A percentile compares a stretch with the other conserved stretches of the same genome.
Evolutionary conservation across 1,140 invertebrate species (phyloP).

Genomic region (Drosophila pruinosa): DNA sequence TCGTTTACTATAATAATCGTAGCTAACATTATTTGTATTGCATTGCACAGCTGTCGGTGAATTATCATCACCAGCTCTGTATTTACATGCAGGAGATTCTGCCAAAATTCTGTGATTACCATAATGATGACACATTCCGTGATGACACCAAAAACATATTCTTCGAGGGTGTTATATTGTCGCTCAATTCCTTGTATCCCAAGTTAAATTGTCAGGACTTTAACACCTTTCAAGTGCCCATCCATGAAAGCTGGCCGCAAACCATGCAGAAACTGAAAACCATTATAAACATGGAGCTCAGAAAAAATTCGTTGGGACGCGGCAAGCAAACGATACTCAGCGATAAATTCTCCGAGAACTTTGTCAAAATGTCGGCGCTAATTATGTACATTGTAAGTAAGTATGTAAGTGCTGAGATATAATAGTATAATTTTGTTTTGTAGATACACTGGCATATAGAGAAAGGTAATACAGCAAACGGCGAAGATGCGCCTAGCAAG

Average conservation of each 20-base stretch:
- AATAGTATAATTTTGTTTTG: not conserved
- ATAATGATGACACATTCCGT: conserved; percentile 49
- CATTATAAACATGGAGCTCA: conserved; percentile 64
- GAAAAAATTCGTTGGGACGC: conserved; percentile 27
- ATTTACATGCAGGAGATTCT: conserved; percentile 63
- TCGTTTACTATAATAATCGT: not conserved
- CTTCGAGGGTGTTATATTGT: conserved; percentile 47
- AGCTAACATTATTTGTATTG: not conserved
- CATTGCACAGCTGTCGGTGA: conserved; percentile 54
- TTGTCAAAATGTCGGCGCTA: conserved; percentile 64
- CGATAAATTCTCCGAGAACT: conserved; percentile 45
- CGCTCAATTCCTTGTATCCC: conserved; percentile 58
- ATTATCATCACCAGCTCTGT: conserved; percentile 67
- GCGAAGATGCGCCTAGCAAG: conserved; percentile 41
- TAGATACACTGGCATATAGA: conserved; percentile 57
- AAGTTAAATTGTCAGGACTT: conserved; percentile 46
- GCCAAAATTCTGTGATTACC: conserved; percentile 60
- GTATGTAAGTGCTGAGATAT: not conserved
- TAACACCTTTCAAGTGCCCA: conserved; percentile 47
- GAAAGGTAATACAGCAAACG: not conserved
- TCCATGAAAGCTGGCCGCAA: conserved; percentile 53
- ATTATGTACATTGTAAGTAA: conserved; percentile 62
- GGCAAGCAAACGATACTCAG: conserved; percentile 36
- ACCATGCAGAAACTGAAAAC: conserved; percentile 57
- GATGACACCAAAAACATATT: conserved; percentile 55